Conservation (phyloP, 2,888 invertebrate genomes). For the Drosophila heteroneura region DNA sequence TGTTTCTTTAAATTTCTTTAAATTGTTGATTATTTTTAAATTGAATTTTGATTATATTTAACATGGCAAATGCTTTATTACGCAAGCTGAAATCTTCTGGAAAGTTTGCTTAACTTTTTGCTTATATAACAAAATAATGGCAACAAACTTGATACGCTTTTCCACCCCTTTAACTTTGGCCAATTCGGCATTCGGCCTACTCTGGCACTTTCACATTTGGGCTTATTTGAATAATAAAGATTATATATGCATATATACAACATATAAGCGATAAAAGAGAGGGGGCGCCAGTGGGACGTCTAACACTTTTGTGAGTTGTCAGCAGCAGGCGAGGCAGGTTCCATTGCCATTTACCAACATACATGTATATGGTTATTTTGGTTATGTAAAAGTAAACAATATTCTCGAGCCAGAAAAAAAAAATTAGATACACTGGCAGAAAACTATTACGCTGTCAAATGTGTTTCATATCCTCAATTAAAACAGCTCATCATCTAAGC, state of each 20-base stretch:
- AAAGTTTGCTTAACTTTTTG: constrained; percentile 51
- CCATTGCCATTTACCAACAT: constrained; percentile 11
- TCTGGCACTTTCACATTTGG: constrained; percentile 27
- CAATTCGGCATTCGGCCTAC: constrained; percentile 23
- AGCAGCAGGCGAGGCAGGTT: constrained; percentile 28
- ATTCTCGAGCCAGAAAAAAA: constrained; percentile 20
- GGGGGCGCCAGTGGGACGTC: constrained; percentile 6
- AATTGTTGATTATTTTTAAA: constrained; percentile 9
- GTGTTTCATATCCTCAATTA: constrained; percentile 34
- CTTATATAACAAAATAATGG: constrained; percentile 41
- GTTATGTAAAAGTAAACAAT: constrained; percentile 29
- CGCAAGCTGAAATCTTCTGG: constrained; percentile 32
- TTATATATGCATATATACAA: constrained; percentile 38
- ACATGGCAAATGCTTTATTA: constrained; percentile 33
- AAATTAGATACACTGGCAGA: constrained; percentile 35
- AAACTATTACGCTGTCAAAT: constrained; percentile 26
- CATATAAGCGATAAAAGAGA: background rate
- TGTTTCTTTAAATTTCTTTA: background rate
- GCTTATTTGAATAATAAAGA: constrained; percentile 76
- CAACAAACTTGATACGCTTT: constrained; percentile 9
- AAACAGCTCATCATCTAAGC: constrained; percentile 48
- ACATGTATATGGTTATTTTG: constrained; percentile 12
- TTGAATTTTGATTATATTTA: background rate
- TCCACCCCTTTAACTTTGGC: constrained; percentile 25
- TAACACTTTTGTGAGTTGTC: constrained; percentile 39